Evolutionary conservation across 2,113 vertebrate species (phyloP).

Genomic region (Eretmochelys imbricata): DNA sequence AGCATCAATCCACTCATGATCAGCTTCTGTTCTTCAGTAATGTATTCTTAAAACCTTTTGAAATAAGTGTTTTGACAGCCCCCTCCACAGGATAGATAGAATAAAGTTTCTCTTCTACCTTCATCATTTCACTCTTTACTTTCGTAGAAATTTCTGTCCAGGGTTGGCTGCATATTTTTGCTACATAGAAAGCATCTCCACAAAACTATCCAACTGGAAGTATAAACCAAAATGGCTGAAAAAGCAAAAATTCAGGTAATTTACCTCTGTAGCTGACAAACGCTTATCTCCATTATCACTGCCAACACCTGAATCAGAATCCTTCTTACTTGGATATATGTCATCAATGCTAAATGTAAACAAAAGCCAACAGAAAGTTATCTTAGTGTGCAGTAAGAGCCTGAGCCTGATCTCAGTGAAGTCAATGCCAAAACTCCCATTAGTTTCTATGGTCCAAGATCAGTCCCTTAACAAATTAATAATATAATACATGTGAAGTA

Average conservation of each 20-base stretch:
- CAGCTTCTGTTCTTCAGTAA: neutral
- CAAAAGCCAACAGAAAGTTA: conserved; percentile 8
- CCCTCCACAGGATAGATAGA: fast-evolving
- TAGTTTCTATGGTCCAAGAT: neutral
- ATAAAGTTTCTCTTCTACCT: neutral
- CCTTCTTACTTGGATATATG: conserved; percentile 90
- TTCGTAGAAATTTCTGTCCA: neutral
- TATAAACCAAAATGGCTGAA: neutral
- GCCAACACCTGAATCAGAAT: conserved; percentile 95
- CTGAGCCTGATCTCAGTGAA: neutral
- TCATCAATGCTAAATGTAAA: conserved; percentile 83
- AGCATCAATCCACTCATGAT: neutral
- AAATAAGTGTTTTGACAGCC: neutral
- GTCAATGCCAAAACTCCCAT: neutral
- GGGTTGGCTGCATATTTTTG: neutral
- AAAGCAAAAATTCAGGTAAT: neutral
- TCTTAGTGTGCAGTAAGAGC: neutral
- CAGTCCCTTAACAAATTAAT: neutral
- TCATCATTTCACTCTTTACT: neutral
- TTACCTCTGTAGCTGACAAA: conserved; percentile 94
- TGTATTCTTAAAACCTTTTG: neutral
- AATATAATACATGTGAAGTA: neutral
- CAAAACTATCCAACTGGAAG: neutral
- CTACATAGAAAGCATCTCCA: neutral
- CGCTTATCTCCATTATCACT: conserved; percentile 96